Evolutionary conservation across 2,113 vertebrate genomes (phyloP).

Genomic region (Notiomystis cincta): DNA sequence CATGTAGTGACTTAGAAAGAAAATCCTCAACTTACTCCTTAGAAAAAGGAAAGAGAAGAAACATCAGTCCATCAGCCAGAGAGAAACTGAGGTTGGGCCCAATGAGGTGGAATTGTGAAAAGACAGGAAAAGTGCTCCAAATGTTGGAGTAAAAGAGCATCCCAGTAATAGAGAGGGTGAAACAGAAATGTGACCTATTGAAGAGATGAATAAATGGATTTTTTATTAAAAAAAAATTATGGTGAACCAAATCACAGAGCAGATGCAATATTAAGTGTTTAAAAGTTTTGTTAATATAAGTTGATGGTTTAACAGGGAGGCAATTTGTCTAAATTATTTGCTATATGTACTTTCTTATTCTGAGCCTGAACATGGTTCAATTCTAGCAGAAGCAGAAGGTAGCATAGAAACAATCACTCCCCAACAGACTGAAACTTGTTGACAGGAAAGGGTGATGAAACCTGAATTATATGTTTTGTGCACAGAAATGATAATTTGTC

Average conservation of each 20-base stretch:
- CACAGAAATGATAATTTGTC: not conserved
- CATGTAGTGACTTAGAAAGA: not conserved
- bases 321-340: not conserved
- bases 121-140: not conserved
- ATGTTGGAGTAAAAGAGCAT: not conserved
- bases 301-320: not conserved
- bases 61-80: not conserved
- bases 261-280: not conserved
- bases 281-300: not conserved
- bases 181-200: not conserved
- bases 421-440: not conserved
- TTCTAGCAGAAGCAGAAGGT: not conserved
- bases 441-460: not conserved
- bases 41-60: not conserved
- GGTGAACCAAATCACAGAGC: not conserved
- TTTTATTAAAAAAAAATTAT: not conserved
- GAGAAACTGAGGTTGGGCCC: not conserved
- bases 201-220: not conserved
- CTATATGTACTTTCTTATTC: not conserved
- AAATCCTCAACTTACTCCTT: not conserved
- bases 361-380: not conserved
- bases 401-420: not conserved
- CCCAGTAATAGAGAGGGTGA: not conserved
- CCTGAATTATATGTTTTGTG: not conserved
- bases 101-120: not conserved